Conservation (phyloP, 2,888 invertebrate genomes). For the Blastobasis lacticolella region DNA sequence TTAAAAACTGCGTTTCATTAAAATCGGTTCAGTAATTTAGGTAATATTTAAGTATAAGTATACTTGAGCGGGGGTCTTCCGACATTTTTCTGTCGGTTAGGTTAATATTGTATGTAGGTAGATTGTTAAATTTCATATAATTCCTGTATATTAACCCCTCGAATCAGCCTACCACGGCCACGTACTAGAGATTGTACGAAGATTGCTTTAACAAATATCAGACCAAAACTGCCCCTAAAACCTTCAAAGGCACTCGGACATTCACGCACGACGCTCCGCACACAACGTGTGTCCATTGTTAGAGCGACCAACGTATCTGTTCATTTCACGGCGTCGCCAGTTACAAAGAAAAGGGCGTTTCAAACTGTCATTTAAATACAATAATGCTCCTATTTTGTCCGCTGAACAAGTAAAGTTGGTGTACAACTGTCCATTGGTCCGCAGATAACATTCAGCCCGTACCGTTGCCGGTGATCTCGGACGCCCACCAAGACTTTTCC, state of each 20-base stretch:
- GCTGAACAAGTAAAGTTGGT: not conserved
- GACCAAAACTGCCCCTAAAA: not conserved
- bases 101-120: too few species aligned
- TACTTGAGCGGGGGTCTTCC: too few species aligned
- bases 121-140: too few species aligned
- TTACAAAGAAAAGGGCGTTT: not conserved
- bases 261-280: not conserved
- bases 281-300: not conserved
- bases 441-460: slow-evolving; percentile 50
- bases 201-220: not conserved
- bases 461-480: slow-evolving; percentile 32
- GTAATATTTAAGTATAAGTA: too few species aligned
- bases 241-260: not conserved
- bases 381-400: too few species aligned
- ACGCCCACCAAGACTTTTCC: slow-evolving; percentile 35
- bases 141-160: too few species aligned
- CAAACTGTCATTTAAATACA: too few species aligned
- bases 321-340: not conserved
- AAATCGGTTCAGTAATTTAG: too few species aligned
- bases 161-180: too few species aligned
- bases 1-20: too few species aligned
- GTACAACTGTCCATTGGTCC: slow-evolving; percentile 1
- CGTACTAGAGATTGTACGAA: not conserved
- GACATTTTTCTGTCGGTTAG: too few species aligned
- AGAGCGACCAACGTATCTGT: not conserved